Conservation (phyloP, 2,888 invertebrate species). For the Steinernema scapterisci region DNA sequence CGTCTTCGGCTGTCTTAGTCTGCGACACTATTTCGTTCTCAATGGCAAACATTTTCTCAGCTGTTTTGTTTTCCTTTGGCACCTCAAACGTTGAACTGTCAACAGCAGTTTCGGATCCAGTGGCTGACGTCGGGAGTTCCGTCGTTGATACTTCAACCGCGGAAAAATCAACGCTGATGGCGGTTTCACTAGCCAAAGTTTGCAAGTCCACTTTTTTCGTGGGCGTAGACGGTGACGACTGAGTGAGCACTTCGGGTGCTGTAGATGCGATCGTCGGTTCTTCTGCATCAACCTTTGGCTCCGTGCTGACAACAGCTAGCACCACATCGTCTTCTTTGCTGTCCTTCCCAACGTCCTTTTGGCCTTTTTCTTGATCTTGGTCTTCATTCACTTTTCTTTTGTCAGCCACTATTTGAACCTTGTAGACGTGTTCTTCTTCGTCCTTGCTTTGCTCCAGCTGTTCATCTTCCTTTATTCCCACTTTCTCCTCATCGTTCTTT, state of each 20-base stretch:
- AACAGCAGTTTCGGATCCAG: no score
- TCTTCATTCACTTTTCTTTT: not conserved
- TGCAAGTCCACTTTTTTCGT: no score
- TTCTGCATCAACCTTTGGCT: no score
- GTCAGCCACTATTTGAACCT: not conserved
- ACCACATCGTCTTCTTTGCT: not conserved
- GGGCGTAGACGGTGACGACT: no score
- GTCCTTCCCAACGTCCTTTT: not conserved
- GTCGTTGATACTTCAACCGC: no score
- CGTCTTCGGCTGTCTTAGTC: no score
- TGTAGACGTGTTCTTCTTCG: constrained; percentile 16
- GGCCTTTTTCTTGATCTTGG: not conserved
- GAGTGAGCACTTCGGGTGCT: no score
- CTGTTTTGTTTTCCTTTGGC: not conserved
- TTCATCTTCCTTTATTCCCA: not conserved
- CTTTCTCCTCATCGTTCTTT: not conserved
- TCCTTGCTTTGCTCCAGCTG: constrained; percentile 11
- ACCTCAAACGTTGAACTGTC: no score
- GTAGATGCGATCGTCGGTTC: no score
- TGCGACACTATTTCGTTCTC: no score
- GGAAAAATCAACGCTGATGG: not conserved
- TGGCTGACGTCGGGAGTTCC: no score
- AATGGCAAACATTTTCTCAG: not conserved
- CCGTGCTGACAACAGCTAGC: no score
- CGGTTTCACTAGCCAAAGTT: not conserved